Evolutionary conservation across 2,797 vertebrate species (phyloP), one percentile per base, ranked within the genome.

Genomic region (Neopelma chrysocephalum): DNA sequence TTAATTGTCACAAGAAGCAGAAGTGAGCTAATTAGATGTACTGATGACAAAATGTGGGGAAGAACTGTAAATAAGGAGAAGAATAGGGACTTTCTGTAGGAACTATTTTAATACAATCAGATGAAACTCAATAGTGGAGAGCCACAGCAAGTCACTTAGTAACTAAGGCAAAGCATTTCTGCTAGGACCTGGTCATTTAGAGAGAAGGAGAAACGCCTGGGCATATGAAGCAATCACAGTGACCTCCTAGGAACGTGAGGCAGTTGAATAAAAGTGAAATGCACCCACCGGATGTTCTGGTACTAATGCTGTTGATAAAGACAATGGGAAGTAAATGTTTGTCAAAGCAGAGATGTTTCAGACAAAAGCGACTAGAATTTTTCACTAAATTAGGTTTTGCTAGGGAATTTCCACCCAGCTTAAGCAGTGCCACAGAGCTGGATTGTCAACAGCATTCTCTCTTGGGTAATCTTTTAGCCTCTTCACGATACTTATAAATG

Each of bases 81-180:
- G 27, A 93, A 82, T 54, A 1, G 0, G 29, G 34, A 66, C 16
- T 61, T 32, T 79, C 45, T 54, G 6, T 50, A 50, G 8, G 5
- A 82, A 70, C 9, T 36, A 87, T 62, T 87, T 89, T 60, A 76
- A 72, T 84, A 76, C 69, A 88, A 69, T 61, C 69, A 69, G 20
- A 34, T 64, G 6, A 61, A 96, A 64, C 65, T 88, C 26, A 42
- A 21, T 48, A 76, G 18, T 25, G 23, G 20, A 80, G 11, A 75
- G 58, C 69, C 42, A 43, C 36, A 34, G 9, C 15, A 26, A 88
- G 36, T 71, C 42, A 47, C n/a, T 72, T 53, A 66, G 54, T 77
- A 56, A 57, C 29, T 51, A 84, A 84, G 20, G 23, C 36, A 79
- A 79, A 72, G 27, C 20, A 50, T 72, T 94, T 84, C 51, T 89